phyloP scores from a whole-genome alignment of 2,797 vertebrate species.

The Aythya fuligula region DNA sequence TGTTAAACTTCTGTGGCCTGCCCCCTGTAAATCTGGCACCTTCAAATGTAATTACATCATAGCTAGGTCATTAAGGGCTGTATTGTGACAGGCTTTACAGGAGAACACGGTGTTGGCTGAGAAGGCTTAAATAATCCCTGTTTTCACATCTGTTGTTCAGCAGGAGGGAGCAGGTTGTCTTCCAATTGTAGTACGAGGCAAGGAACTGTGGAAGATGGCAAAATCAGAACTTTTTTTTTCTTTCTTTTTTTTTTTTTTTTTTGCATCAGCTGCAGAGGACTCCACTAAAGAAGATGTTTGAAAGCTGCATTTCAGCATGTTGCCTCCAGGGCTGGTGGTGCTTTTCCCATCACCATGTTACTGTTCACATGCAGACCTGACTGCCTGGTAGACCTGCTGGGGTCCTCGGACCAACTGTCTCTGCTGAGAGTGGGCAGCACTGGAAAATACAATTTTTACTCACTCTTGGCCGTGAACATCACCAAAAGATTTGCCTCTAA shows the following conservation, averaged over 20 bases:
- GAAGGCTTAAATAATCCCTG: background rate
- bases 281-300: background rate
- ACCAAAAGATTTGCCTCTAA: background rate
- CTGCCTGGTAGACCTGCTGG: background rate
- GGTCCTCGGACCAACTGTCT: background rate
- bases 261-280: background rate
- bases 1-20: background rate
- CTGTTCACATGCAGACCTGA: background rate
- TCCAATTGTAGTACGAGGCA: background rate
- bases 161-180: background rate
- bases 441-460: background rate
- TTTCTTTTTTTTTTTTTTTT: background rate
- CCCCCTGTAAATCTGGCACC: background rate
- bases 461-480: background rate
- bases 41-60: background rate
- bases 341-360: background rate
- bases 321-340: background rate
- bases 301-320: background rate
- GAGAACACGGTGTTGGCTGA: background rate
- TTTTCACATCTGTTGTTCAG: background rate
- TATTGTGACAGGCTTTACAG: background rate
- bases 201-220: background rate
- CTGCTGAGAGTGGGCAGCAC: background rate
- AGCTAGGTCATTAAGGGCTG: background rate
- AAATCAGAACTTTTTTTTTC: background rate